Conservation (phyloP, 2,797 vertebrate genomes). For the Antennarius maculatus region DNA sequence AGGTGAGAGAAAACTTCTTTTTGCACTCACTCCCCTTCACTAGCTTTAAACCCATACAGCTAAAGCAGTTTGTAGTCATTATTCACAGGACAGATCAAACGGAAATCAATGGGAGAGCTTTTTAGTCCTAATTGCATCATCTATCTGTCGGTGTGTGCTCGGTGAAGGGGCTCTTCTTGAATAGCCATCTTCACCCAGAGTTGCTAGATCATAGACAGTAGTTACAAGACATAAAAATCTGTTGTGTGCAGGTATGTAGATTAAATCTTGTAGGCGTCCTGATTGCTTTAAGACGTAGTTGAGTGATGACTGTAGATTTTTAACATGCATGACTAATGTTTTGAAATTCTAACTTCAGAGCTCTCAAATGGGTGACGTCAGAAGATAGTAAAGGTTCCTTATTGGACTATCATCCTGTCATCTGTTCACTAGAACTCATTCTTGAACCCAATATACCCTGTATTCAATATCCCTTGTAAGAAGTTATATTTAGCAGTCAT, state of each 20-base stretch:
- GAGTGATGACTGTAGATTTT: neutral
- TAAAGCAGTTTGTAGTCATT: slow-evolving; percentile 23
- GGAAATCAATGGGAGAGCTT: slow-evolving; percentile 51
- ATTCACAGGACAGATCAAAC: slow-evolving; percentile 44
- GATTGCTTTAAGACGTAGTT: neutral
- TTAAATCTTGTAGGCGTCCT: neutral
- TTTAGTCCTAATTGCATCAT: slow-evolving; percentile 60
- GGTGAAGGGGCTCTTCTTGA: slow-evolving; percentile 7
- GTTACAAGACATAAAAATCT: neutral
- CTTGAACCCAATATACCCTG: slow-evolving; percentile 39
- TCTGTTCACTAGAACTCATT: slow-evolving; percentile 26
- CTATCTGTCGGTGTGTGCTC: slow-evolving; percentile 36
- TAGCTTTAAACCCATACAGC: neutral
- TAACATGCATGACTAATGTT: neutral
- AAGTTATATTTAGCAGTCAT: slow-evolving; percentile 58
- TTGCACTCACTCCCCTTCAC: neutral
- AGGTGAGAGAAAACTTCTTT: neutral
- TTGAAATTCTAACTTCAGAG: neutral
- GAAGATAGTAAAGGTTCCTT: neutral
- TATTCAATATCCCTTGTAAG: slow-evolving; percentile 34
- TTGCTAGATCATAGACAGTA: slow-evolving; percentile 4
- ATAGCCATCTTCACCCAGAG: neutral
- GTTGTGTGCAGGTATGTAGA: neutral
- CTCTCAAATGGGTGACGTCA: slow-evolving; percentile 3
- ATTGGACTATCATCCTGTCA: slow-evolving; percentile 10